Conservation (phyloP, 2,888 invertebrate species). For the Megaustenia siamemsis region DNA sequence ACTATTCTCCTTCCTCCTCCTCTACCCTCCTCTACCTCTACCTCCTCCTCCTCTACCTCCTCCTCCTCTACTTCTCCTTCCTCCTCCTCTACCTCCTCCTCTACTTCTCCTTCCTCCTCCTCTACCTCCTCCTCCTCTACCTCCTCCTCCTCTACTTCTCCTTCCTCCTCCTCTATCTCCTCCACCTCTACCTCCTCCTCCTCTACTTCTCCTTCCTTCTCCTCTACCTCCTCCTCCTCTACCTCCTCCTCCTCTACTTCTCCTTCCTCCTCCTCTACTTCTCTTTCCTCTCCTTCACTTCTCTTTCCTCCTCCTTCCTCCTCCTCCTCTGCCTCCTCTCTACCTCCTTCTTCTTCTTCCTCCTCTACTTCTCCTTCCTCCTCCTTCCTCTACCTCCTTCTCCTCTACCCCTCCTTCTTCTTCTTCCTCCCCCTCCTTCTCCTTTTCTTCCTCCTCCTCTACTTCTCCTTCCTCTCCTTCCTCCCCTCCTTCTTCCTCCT, state of each 20-base stretch:
- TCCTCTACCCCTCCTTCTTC: no score
- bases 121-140: conserved; percentile 24
- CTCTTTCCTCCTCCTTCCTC: no score
- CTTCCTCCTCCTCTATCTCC: no score
- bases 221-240: no score
- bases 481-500: background rate
- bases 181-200: no score
- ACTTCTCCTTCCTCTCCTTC: background rate
- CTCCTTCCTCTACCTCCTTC: conserved; percentile 3
- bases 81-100: background rate
- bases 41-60: no score
- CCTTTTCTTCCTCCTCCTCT: background rate
- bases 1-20: no score
- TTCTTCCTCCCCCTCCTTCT: background rate
- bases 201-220: no score
- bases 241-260: background rate
- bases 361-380: background rate
- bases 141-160: background rate
- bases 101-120: conserved; percentile 16
- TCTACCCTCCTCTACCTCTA: no score
- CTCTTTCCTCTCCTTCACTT: no score
- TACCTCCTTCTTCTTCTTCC: conserved; percentile 8
- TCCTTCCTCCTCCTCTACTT: conserved; percentile 5
- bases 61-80: background rate
- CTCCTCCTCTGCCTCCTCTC: no score